Conservation (phyloP, 2,797 vertebrate species). For the Pagetopsis macropterus region DNA sequence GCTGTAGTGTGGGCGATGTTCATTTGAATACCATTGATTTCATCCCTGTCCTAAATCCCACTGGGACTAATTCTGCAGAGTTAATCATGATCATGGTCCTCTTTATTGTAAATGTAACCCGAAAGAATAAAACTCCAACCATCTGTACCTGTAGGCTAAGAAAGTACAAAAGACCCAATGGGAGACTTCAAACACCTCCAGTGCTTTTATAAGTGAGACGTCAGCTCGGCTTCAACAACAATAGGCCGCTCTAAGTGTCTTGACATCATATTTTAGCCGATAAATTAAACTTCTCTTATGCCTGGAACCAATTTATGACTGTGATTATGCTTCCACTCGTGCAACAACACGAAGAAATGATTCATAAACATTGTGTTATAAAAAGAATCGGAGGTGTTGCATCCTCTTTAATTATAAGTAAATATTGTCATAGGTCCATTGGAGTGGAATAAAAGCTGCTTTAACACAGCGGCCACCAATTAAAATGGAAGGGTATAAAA, state of each 20-base stretch:
- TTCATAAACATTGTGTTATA: neutral
- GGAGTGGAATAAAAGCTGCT: slow-evolving; percentile 17
- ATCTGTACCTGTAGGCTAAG: slow-evolving; percentile 46
- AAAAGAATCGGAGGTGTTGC: slow-evolving; percentile 8
- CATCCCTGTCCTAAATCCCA: slow-evolving; percentile 52
- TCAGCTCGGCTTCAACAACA: slow-evolving; percentile 44
- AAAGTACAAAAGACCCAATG: slow-evolving; percentile 54
- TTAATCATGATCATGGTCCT: slow-evolving; percentile 70
- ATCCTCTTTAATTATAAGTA: slow-evolving; percentile 11
- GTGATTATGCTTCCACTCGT: slow-evolving; percentile 6
- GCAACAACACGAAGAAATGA: slow-evolving; percentile 2
- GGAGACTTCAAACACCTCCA: slow-evolving; percentile 36
- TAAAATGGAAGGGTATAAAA: slow-evolving; percentile 42
- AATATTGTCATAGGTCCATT: slow-evolving; percentile 14
- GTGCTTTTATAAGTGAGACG: slow-evolving; percentile 53
- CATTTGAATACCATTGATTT: slow-evolving; percentile 80
- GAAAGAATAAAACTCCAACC: slow-evolving; percentile 48
- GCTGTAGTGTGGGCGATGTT: slow-evolving; percentile 58
- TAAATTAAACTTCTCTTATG: slow-evolving; percentile 16
- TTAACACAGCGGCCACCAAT: slow-evolving; percentile 22
- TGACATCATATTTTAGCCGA: slow-evolving; percentile 34
- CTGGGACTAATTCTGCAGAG: slow-evolving; percentile 69
- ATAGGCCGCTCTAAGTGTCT: slow-evolving; percentile 19
- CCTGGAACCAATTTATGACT: neutral
- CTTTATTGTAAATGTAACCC: slow-evolving; percentile 63